Percentiles rank a stretch among this genome's conserved stretches.
phyloP scores from a whole-genome alignment of 2,797 vertebrate genomes.

The Malurus splendens region DNA sequence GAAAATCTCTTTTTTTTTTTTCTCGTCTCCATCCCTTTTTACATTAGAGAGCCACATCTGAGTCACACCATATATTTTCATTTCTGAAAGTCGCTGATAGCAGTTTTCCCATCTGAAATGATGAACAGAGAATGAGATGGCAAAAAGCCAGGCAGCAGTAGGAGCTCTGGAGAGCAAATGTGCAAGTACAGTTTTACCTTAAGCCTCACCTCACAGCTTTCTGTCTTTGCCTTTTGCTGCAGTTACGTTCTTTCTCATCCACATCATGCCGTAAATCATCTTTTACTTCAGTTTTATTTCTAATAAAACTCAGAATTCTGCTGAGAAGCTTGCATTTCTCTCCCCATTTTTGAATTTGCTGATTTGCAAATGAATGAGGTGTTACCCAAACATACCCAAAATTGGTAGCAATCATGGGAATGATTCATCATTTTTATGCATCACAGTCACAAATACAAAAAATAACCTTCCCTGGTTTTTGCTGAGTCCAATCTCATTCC shows the following conservation, averaged over 20 bases:
- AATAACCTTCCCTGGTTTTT: neutral
- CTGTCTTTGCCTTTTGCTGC: neutral
- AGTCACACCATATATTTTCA: conserved; percentile 31
- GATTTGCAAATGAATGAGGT: neutral
- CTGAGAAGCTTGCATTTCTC: neutral
- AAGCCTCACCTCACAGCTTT: neutral
- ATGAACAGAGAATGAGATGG: conserved; percentile 3
- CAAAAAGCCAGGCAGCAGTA: neutral
- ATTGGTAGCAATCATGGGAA: neutral
- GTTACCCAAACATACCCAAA: neutral
- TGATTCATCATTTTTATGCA: neutral
- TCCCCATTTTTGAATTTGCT: neutral
- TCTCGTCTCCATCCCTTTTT: neutral
- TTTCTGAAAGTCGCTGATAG: conserved; percentile 32
- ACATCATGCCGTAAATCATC: neutral
- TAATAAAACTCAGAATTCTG: neutral
- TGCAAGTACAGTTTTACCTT: neutral
- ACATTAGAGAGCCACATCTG: conserved; percentile 3
- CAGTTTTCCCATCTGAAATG: conserved; percentile 31
- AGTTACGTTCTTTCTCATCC: neutral
- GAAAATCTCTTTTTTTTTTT: neutral
- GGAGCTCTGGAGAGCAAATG: neutral
- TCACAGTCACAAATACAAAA: neutral
- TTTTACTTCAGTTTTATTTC: neutral
- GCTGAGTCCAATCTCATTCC: neutral